A percentile compares a stretch with the other conserved stretches of the same genome.
phyloP scores from a whole-genome alignment of 2,797 vertebrate species.

The Astyanax mexicanus region DNA sequence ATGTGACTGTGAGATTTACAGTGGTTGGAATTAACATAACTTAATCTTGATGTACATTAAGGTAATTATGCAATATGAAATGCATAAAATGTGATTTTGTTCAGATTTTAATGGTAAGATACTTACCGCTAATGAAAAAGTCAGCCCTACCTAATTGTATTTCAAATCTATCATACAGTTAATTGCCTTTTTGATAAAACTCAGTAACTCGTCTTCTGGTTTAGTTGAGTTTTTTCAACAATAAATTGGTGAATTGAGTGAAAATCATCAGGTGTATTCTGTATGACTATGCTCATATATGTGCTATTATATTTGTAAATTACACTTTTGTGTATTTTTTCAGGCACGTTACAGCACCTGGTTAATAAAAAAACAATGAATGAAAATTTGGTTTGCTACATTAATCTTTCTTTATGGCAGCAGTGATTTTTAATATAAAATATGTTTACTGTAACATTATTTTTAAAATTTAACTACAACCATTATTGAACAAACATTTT shows the following conservation, averaged over 20 bases:
- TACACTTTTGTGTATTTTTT: conserved; percentile 33
- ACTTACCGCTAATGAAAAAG: too few relatives aligned
- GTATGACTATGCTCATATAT: conserved; percentile 6
- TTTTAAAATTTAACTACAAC: too few relatives aligned
- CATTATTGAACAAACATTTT: too few relatives aligned
- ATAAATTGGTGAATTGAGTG: background rate
- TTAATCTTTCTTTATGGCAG: background rate
- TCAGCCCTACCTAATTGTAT: conserved; percentile 4
- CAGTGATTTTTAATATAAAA: background rate
- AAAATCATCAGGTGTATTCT: conserved; percentile 3
- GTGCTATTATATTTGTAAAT: conserved; percentile 29
- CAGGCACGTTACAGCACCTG: conserved; percentile 6
- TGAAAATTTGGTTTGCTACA: conserved; percentile 1
- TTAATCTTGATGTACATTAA: background rate
- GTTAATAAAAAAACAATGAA: conserved; percentile 39
- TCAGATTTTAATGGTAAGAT: background rate
- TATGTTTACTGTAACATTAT: too few relatives aligned
- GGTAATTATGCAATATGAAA: background rate
- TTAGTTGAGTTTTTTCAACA: conserved; percentile 10
- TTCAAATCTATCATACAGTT: conserved; percentile 1
- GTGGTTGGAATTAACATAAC: background rate
- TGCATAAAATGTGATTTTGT: background rate
- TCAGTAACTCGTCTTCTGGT: conserved; percentile 21
- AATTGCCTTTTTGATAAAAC: background rate
- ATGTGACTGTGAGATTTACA: background rate